Base-by-base conservation (phyloP, 2,797 vertebrate genomes). In the Tenualosa thibaudeaui region DNA sequence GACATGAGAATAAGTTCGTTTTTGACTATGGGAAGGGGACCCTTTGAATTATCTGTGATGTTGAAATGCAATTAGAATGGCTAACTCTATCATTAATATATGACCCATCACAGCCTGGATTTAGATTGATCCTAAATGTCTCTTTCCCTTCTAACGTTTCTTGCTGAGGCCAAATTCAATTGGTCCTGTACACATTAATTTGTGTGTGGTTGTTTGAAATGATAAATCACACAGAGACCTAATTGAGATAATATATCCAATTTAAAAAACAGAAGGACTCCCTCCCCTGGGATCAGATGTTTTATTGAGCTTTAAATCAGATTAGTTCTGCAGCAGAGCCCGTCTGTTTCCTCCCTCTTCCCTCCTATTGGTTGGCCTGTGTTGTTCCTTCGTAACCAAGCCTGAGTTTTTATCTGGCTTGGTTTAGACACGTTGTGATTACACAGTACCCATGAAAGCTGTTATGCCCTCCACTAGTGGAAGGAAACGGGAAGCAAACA, bases 401-500 rank as follows among this genome's bases (percentile, higher is more conserved):
- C 40, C 15, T 6, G 43, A 8, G 40, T 40, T 40, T 46, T 78
- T 78, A 22, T 43, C 19, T 46, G 17, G 71, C 19, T n/a, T 1
- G 37, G 19, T 5, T 43, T 17, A 78, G 37, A 22, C 71, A 43
- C 17, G 19, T 46, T 43, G 3, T 9, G 15, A 46, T 78, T 78
- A 46, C 71, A 22, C 19, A 78, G 43, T 10, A 46, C 71, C 40
- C 17, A 19, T 22, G 5, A 1, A 46, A 22, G 40, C 71, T 40
- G 31, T 13, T 75, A 31, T 40, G 13, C 13, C 68, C 17, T 5
- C 13, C 26, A 3, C 68, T 43, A 43, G 31, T 75, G 31, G 10
- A 75, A 75, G 68, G 68, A 43, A 75, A 75, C 43, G 15, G 15
- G 71, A 40, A 78, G 46, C 71, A 78, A 78, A 78, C 71, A 78